phyloP scores from a whole-genome alignment of 2,797 vertebrate genomes.

The Xyrichtys novacula region DNA sequence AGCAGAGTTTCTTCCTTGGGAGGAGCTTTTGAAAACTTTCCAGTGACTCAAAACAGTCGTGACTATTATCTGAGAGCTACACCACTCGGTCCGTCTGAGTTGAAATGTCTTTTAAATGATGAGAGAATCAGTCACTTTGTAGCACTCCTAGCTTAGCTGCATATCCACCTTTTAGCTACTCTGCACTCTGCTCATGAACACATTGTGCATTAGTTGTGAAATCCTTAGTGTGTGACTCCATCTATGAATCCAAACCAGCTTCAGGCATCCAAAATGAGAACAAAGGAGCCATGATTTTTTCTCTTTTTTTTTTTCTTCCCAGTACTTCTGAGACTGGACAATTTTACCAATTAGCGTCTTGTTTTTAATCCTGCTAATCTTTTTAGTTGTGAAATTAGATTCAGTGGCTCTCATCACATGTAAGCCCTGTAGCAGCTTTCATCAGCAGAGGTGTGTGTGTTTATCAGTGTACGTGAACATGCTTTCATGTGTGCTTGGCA shows the following conservation, averaged over 20 bases:
- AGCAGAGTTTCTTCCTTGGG: too few relatives aligned
- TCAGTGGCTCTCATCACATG: background rate
- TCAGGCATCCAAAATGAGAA: slow-evolving; percentile 12
- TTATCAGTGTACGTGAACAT: slow-evolving; percentile 4
- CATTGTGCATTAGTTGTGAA: background rate
- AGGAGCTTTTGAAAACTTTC: too few relatives aligned
- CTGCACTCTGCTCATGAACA: background rate
- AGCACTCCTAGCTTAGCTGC: too few relatives aligned
- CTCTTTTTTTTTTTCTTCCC: background rate
- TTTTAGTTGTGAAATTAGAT: slow-evolving; percentile 41
- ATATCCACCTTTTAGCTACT: too few relatives aligned
- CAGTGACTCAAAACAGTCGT: too few relatives aligned
- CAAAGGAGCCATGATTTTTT: background rate
- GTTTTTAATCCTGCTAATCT: slow-evolving; percentile 37
- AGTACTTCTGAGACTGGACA: background rate
- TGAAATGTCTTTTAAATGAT: too few relatives aligned
- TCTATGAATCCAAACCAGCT: slow-evolving; percentile 2
- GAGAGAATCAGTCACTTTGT: too few relatives aligned
- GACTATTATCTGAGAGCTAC: too few relatives aligned
- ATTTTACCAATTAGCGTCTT: slow-evolving; percentile 20
- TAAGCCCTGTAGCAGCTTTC: slow-evolving; percentile 4
- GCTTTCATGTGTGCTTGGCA: slow-evolving; percentile 14
- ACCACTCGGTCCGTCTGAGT: too few relatives aligned
- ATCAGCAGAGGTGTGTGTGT: slow-evolving; percentile 19
- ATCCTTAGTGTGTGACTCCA: background rate